phyloP scores from a whole-genome alignment of 2,888 invertebrate species.

The Sepiola atlantica region DNA sequence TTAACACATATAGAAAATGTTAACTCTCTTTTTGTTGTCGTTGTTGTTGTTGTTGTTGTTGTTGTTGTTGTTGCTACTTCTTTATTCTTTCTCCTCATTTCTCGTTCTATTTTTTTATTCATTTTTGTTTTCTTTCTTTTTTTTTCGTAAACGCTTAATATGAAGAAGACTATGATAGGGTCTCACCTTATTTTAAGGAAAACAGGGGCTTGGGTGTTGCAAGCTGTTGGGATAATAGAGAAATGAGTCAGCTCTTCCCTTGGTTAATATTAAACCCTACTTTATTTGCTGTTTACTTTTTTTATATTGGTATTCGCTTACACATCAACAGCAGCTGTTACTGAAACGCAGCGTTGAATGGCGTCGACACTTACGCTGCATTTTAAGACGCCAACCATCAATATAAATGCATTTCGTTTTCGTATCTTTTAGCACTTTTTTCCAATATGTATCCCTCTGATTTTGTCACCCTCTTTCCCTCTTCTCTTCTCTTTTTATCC shows the following conservation, averaged over 20 bases:
- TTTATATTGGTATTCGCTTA: not conserved
- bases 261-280: not conserved
- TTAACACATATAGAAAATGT: not conserved
- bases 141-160: slow-evolving; percentile 4
- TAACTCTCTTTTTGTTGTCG: not conserved
- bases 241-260: slow-evolving; percentile 13
- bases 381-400: not conserved
- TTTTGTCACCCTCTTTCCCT: not conserved
- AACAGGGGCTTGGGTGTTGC: not conserved
- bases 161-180: not conserved
- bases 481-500: not conserved
- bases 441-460: not conserved
- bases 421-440: not conserved
- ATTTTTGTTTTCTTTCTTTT: not conserved
- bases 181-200: not conserved
- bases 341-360: not conserved
- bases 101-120: not conserved
- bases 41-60: not conserved
- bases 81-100: not conserved
- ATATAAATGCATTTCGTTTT: not conserved
- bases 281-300: slow-evolving; percentile 1
- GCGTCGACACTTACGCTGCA: not conserved
- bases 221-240: not conserved
- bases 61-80: not conserved
- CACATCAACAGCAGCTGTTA: not conserved